These are phyloP conservation scores for Anolis sagrei DNA, from an alignment of 2,113 vertebrate genomes.

Conservation along the genomic window DNA sequence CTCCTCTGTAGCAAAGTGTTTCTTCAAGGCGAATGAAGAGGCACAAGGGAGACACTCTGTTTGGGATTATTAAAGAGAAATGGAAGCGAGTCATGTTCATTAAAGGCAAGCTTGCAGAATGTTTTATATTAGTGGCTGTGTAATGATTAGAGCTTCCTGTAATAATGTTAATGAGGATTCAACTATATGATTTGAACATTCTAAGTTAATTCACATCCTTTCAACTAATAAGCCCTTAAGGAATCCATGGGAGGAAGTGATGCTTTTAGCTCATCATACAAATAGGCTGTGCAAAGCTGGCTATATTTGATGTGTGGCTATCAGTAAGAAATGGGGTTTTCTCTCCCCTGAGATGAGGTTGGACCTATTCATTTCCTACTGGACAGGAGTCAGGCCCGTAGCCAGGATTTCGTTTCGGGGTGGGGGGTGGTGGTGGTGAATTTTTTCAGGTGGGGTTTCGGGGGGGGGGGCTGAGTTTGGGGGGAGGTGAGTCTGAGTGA, in stretches of 20 bases:
- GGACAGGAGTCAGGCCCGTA: too few species aligned
- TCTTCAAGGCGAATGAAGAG: constrained; percentile 23
- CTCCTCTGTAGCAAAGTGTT: constrained; percentile 27
- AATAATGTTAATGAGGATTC: constrained; percentile 75
- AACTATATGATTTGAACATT: constrained; percentile 79
- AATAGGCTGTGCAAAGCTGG: constrained; percentile 56
- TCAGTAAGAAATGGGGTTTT: neutral
- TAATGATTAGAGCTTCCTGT: constrained; percentile 78
- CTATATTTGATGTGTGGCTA: neutral
- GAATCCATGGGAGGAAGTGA: constrained; percentile 22
- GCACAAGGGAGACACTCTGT: constrained; percentile 35
- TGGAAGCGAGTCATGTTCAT: constrained; percentile 74
- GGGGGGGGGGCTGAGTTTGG: too few species aligned
- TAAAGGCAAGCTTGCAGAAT: constrained; percentile 72
- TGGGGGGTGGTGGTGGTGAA: too few species aligned
- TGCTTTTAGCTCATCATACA: constrained; percentile 61
- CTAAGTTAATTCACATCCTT: constrained; percentile 79
- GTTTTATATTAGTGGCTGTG: constrained; percentile 69
- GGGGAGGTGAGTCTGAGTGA: too few species aligned
- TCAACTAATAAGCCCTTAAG: constrained; percentile 75
- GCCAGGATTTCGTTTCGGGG: too few species aligned
- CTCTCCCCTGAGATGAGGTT: neutral
- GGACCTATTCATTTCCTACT: neutral
- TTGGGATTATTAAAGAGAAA: constrained; percentile 70
- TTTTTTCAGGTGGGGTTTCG: too few species aligned